phyloP scores from a whole-genome alignment of 2,888 invertebrate genomes.

The Amblyteles armatorius region DNA sequence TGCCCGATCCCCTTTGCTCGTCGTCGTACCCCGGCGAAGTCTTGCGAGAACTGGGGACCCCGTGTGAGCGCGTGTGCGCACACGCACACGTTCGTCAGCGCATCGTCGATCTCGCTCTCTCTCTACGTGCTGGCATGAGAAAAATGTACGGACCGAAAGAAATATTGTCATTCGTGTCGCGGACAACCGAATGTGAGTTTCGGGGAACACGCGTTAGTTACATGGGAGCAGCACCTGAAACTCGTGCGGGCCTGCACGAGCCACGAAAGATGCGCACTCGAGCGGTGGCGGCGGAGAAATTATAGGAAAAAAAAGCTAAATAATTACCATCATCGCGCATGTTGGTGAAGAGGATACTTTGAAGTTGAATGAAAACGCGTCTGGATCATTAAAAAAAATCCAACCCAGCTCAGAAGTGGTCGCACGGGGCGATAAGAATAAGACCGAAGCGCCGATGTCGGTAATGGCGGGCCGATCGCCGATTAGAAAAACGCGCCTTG shows the following conservation, averaged over 20 bases:
- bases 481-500: not conserved
- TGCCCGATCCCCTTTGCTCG: conserved; percentile 45
- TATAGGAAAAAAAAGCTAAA: not conserved
- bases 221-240: conserved; percentile 35
- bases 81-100: conserved; percentile 32
- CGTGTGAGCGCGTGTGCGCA: conserved; percentile 10
- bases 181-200: conserved; percentile 65
- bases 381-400: not conserved
- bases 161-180: conserved; percentile 73
- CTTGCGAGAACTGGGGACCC: conserved; percentile 45
- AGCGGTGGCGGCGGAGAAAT: not conserved
- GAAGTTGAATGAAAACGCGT: not conserved
- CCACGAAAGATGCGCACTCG: not conserved
- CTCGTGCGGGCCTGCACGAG: conserved; percentile 52
- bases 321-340: not conserved
- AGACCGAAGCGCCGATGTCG: not conserved
- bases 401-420: not conserved
- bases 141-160: conserved; percentile 71
- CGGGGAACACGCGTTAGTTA: conserved; percentile 70
- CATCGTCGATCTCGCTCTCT: conserved; percentile 31
- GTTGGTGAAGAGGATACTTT: not conserved
- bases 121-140: conserved; percentile 75
- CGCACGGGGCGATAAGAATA: not conserved
- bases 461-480: not conserved
- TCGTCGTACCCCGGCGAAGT: conserved; percentile 39